phyloP scores from a whole-genome alignment of 2,797 vertebrate species.

The Psittacula derbiana region DNA sequence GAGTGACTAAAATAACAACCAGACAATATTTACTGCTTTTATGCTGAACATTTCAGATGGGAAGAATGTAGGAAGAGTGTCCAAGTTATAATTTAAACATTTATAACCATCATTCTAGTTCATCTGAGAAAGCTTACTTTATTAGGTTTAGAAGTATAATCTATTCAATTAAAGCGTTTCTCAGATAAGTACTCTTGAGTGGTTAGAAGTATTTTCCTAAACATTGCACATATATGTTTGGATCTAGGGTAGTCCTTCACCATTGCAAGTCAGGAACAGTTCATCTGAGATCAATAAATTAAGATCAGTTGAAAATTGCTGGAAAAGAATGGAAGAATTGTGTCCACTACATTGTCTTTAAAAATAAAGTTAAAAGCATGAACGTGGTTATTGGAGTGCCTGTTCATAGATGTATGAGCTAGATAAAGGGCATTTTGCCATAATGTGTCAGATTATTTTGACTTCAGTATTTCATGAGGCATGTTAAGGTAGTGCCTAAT shows the following conservation, averaged over 20 bases:
- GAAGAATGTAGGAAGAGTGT: slow-evolving; percentile 19
- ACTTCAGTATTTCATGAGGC: slow-evolving; percentile 35
- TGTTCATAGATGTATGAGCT: slow-evolving; percentile 20
- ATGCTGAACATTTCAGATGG: slow-evolving; percentile 33
- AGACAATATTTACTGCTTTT: slow-evolving; percentile 62
- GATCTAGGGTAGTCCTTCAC: neutral
- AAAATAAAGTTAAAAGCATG: slow-evolving; percentile 45
- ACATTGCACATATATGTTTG: neutral
- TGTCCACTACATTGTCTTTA: slow-evolving; percentile 16
- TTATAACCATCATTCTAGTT: slow-evolving; percentile 46
- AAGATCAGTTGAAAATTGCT: slow-evolving; percentile 11
- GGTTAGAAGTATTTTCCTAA: slow-evolving; percentile 14
- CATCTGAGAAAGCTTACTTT: slow-evolving; percentile 15
- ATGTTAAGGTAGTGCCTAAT: slow-evolving; percentile 45
- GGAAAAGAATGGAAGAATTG: slow-evolving; percentile 8
- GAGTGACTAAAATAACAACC: slow-evolving; percentile 64
- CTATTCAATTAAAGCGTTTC: slow-evolving; percentile 40
- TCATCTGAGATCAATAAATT: neutral
- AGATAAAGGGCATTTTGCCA: slow-evolving; percentile 49
- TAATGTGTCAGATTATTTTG: slow-evolving; percentile 52
- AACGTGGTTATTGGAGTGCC: slow-evolving; percentile 38
- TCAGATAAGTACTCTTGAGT: neutral
- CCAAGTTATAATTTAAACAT: slow-evolving; percentile 53
- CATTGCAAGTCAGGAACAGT: neutral
- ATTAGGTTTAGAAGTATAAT: slow-evolving; percentile 23